A percentile compares a stretch with the other conserved stretches of the same genome.
Evolutionary conservation across 2,797 vertebrate genomes (phyloP).

Genomic region (Trematomus bernacchii): DNA sequence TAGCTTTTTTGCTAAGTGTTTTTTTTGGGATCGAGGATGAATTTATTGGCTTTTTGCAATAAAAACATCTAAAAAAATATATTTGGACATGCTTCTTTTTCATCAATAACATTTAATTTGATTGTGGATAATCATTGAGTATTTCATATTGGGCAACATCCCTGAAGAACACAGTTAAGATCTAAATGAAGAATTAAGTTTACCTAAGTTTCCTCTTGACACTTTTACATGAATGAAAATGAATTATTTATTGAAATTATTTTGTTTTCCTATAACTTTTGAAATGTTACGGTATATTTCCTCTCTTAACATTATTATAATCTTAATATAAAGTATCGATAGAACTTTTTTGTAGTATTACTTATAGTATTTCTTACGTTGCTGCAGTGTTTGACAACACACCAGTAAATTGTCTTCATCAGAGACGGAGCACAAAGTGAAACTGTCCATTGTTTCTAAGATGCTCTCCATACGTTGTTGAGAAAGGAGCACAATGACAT

Average conservation of each 20-base stretch:
- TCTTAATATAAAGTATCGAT: not conserved
- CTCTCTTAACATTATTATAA: not conserved
- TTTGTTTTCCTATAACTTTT: slow-evolving; percentile 9
- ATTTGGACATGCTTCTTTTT: not conserved
- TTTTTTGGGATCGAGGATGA: too few species aligned
- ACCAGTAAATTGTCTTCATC: slow-evolving; percentile 11
- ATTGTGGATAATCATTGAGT: not conserved
- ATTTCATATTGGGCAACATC: not conserved
- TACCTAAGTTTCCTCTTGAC: not conserved
- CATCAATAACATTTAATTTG: not conserved
- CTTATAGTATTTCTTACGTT: not conserved
- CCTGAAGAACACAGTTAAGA: not conserved
- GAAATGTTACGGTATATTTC: slow-evolving; percentile 4
- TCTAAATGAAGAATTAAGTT: not conserved
- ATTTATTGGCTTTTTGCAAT: not conserved
- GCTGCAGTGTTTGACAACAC: slow-evolving; percentile 43
- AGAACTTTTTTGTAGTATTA: not conserved
- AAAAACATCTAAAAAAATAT: not conserved
- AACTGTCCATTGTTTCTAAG: slow-evolving; percentile 34
- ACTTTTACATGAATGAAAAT: slow-evolving; percentile 7
- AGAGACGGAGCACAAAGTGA: slow-evolving; percentile 37
- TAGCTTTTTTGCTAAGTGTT: not conserved
- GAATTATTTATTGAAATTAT: not conserved
- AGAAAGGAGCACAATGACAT: slow-evolving; percentile 64
- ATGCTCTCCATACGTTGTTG: slow-evolving; percentile 28